Base-by-base conservation (phyloP, 2,113 vertebrate genomes). In the Gymnarchus niloticus region DNA sequence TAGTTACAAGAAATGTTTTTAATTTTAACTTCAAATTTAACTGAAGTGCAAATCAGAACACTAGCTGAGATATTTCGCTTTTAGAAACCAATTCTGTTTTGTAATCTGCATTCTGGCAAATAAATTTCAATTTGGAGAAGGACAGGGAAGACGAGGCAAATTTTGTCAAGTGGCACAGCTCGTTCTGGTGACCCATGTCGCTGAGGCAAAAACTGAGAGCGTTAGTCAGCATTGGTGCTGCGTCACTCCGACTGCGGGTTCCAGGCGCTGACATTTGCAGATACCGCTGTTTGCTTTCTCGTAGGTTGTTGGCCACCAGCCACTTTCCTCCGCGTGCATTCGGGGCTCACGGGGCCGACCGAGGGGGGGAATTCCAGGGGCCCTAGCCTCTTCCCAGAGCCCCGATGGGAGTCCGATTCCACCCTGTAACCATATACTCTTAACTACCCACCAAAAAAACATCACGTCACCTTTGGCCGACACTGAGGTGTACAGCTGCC, bases 291-390 rank as follows among this genome's bases (percentile, higher is more conserved):
- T 77, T 81, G 52, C 61, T 41, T 33, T 54, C n/a, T 59, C 33
- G 84, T 56, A 41, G 86, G 81, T n/a, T 5, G 9, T 21, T 25
- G 69, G 4, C 21, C 37, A 57, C 52, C 61, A 85, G 56, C 51
- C 33, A 25, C 48, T 28, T 21, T 56, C 28, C 54, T 12, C 28
- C 3, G 56, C 21, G 48, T 82, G 48, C 61, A 69, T 44, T 17
- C 2, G 23, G 23, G 48, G 48, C 23, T 12, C 19, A 33, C 57
- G n/a, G 21, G 77, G 41, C 77, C 21, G 1, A 28, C 80, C 25
- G 25, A 51, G 12, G 8, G 51, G 82, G 86, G 86, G 51, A 86
- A 83, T 83, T 86, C 86, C 86, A 76, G 81, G 28, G 10, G 6
- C 41, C 10, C 0, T 4, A 10, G 14, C 28, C 33, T 73, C 65